Base-by-base conservation (phyloP, 2,113 vertebrate species). In the Sitta europaea region DNA sequence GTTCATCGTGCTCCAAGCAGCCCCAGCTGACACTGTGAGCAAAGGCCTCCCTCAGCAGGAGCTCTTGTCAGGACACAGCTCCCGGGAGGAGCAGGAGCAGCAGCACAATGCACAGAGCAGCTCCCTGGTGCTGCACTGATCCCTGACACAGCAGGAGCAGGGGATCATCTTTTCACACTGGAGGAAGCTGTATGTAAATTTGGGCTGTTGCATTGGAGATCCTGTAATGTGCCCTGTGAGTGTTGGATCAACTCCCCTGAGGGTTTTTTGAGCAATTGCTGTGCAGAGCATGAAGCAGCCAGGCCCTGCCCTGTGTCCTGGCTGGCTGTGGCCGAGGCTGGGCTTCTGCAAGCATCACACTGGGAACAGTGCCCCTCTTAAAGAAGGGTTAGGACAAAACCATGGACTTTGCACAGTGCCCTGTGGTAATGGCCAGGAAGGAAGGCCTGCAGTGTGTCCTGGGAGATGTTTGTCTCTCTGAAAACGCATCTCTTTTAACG, bases 401-500 rank as follows among this genome's bases (percentile, higher is more conserved):
- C 0, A 0, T 20, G 58, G 72, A 12, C 75, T 96, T 80, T 80
- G 57, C 59, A 67, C 78, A 82, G 82, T 84, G 79, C 68, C 90
- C 73, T 24, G 83, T 58, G 66, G 65, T 75, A 82, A 57, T 59
- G 72, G 74, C 15, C 90, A 92, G 94, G 87, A 92, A 90, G 83
- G 91, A 75, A 84, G 58, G 90, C 33, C 50, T 47, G 43, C 63
- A 55, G 36, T 33, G 92, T 71, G 92, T 89, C 91, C 87, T 92
- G 81, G 88, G 90, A 96, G 86, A 67, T 86, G 75, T 90, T 86
- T 92, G 67, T 74, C 75, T 79, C 67, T 47, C 92, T 92, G 77
- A 87, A 93, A 92, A 58, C 8, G 11, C 85, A 88, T 85, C 94
- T 91, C 50, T 90, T 66, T 63, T 29, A 54, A 71, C 22, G 16